Evolutionary conservation across 2,888 invertebrate species (phyloP).

Genomic region (Margaritifera margaritifera): DNA sequence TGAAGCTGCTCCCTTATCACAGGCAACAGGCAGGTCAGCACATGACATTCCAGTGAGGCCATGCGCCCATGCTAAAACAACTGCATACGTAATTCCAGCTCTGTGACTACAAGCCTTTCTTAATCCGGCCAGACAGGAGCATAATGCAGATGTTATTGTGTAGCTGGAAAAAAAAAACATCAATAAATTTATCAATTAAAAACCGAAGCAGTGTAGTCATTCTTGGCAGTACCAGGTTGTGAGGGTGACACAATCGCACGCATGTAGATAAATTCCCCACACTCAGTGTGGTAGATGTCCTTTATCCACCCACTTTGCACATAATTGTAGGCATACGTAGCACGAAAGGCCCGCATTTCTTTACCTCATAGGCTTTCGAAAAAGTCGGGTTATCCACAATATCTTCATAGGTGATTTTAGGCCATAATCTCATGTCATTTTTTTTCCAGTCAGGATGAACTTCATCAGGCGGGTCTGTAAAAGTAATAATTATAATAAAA

Average conservation of each 20-base stretch:
- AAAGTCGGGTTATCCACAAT: no score
- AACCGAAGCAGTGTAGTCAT: background rate
- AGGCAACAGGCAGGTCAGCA: conserved; percentile 5
- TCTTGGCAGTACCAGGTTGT: background rate
- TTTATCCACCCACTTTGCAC: conserved; percentile 23
- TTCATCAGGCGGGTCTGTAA: no score
- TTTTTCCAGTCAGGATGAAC: no score
- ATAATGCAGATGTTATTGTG: conserved; percentile 8
- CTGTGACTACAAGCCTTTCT: conserved; percentile 19
- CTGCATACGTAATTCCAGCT: conserved; percentile 13
- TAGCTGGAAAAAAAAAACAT: background rate
- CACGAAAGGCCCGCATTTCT: conserved; percentile 15
- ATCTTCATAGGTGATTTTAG: no score
- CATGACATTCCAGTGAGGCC: conserved; percentile 20
- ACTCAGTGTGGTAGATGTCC: conserved; percentile 8
- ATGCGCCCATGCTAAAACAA: conserved; percentile 14
- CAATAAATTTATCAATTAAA: no score
- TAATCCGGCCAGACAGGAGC: conserved; percentile 17
- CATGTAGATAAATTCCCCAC: background rate
- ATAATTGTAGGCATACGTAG: conserved; percentile 23
- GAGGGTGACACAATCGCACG: no score
- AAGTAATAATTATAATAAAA: no score
- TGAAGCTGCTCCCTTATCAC: no score
- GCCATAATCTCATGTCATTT: no score
- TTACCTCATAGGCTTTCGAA: background rate